Conservation (phyloP, 2,888 invertebrate genomes). For the Diogma glabrata region DNA sequence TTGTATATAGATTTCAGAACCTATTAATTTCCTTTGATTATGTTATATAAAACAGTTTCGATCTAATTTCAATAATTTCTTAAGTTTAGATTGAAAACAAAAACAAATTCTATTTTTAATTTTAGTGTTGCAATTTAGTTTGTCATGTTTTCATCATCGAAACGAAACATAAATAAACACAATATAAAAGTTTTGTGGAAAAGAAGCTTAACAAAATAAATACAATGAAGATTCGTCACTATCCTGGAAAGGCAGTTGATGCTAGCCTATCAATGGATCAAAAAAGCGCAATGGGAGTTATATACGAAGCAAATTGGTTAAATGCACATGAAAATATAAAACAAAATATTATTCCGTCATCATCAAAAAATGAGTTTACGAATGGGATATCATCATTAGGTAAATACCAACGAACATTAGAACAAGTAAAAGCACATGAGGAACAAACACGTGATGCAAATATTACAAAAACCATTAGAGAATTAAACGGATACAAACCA, state of each 20-base stretch:
- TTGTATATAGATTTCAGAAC: no score
- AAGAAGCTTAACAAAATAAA: not conserved
- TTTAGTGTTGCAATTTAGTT: no score
- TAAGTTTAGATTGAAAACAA: no score
- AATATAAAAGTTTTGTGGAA: not conserved
- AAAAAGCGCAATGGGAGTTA: conserved; percentile 58
- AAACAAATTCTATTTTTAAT: no score
- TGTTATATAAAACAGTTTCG: no score
- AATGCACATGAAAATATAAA: conserved; percentile 42
- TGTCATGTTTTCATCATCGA: no score
- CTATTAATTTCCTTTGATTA: no score
- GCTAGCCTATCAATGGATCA: conserved; percentile 55
- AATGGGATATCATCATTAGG: conserved; percentile 37
- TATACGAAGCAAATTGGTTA: conserved; percentile 78
- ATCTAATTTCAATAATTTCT: no score
- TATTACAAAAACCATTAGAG: conserved; percentile 45
- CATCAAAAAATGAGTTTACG: conserved; percentile 18
- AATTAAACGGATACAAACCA: conserved; percentile 49
- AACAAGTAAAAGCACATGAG: conserved; percentile 42
- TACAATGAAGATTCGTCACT: conserved; percentile 57
- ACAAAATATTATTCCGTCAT: conserved; percentile 1
- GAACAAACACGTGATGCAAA: conserved; percentile 32
- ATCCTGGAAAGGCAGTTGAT: conserved; percentile 70
- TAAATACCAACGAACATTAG: conserved; percentile 47
- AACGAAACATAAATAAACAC: no score